Percentiles rank a stretch among this genome's conserved stretches.
These are phyloP conservation scores for Silurus aristotelis DNA, from an alignment of 2,797 vertebrate species.

Conservation along the genomic window DNA sequence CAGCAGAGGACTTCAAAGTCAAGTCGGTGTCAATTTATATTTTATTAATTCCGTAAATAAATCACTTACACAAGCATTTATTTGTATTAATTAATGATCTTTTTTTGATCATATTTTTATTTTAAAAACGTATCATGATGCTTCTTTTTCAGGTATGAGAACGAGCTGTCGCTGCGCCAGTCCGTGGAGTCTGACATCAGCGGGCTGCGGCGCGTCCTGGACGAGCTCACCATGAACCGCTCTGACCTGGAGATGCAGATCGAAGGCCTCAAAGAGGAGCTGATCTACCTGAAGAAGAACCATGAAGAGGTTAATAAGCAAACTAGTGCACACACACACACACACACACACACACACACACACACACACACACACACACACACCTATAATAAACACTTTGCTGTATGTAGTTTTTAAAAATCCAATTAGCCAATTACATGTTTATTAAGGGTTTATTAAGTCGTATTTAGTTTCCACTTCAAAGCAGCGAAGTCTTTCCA, in stretches of 20 bases:
- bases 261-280: slow-evolving; percentile 75
- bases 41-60: background rate
- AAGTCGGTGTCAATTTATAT: slow-evolving; percentile 67
- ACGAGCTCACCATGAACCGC: slow-evolving; percentile 70
- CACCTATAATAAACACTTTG: background rate
- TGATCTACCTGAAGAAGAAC: slow-evolving; percentile 76
- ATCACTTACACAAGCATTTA: background rate
- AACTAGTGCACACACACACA: background rate
- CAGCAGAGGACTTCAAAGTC: slow-evolving; percentile 75
- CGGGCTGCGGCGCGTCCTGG: slow-evolving; percentile 70
- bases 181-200: slow-evolving; percentile 71
- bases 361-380: too few species aligned
- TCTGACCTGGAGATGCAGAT: slow-evolving; percentile 75
- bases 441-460: background rate
- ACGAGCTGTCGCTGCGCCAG: slow-evolving; percentile 65
- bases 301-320: slow-evolving; percentile 69
- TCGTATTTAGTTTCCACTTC: background rate
- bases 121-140: background rate
- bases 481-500: background rate
- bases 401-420: background rate
- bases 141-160: slow-evolving; percentile 67
- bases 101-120: background rate
- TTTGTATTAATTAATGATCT: background rate
- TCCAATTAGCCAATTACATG: background rate
- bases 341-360: background rate